Evolutionary conservation across 1,140 invertebrate species (phyloP).

Genomic region (Drosophila sp.): DNA sequence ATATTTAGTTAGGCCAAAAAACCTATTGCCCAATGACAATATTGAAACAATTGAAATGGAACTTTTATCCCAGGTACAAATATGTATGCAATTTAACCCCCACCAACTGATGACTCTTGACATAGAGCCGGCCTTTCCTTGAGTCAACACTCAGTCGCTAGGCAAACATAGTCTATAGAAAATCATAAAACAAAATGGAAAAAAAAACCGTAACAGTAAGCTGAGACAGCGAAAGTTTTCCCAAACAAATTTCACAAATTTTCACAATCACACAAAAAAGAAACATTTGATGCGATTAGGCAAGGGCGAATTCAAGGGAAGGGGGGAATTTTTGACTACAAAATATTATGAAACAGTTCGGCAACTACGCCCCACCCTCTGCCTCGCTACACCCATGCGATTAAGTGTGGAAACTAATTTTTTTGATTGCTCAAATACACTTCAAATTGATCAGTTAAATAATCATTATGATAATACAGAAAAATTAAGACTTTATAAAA

Average conservation of each 20-base stretch:
- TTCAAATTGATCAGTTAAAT: too few species aligned
- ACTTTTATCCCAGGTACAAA: constrained; percentile 17
- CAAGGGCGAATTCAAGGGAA: neutral
- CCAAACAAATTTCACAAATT: constrained; percentile 41
- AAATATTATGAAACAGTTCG: too few species aligned
- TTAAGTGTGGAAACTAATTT: too few species aligned
- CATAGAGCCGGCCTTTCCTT: constrained; percentile 25
- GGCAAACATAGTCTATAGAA: constrained; percentile 28
- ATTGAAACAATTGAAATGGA: constrained; percentile 39
- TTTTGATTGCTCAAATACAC: too few species aligned
- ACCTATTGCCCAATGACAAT: constrained; percentile 23
- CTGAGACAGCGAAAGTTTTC: constrained; percentile 37
- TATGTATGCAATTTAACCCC: neutral
- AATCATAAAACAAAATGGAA: constrained; percentile 55
- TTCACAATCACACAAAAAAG: constrained; percentile 33
- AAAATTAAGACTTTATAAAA: too few species aligned
- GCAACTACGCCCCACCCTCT: too few species aligned
- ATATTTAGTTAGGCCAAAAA: constrained; percentile 22
- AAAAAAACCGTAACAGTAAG: constrained; percentile 1
- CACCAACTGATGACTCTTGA: neutral
- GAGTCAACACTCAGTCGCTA: constrained; percentile 18
- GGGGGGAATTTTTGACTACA: too few species aligned
- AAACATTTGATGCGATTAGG: constrained; percentile 22
- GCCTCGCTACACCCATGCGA: too few species aligned
- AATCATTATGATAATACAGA: too few species aligned